phyloP scores from a whole-genome alignment of 1,140 invertebrate genomes.

The Mercenaria mercenaria region DNA sequence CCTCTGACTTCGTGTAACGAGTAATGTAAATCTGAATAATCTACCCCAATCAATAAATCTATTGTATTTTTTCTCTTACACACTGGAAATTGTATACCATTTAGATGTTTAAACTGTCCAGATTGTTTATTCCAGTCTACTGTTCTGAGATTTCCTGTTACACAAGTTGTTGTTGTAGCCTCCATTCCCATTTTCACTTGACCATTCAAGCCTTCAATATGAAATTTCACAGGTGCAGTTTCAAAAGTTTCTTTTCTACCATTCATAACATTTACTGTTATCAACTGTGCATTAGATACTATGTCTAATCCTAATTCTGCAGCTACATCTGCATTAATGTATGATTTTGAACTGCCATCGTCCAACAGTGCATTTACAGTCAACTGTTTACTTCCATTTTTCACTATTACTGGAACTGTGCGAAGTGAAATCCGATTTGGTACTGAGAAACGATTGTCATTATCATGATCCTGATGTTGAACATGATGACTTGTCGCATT shows the following conservation, averaged over 20 bases:
- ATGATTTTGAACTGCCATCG: constrained; percentile 64
- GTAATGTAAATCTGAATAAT: constrained; percentile 8
- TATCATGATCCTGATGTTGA: not conserved
- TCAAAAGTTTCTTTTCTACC: constrained; percentile 54
- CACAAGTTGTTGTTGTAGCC: too few species aligned
- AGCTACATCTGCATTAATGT: constrained; percentile 64
- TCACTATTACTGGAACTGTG: too few species aligned
- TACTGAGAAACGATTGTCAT: not conserved
- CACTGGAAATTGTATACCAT: constrained; percentile 54
- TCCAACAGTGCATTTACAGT: constrained; percentile 64
- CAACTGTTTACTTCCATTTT: too few species aligned
- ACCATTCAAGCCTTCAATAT: too few species aligned
- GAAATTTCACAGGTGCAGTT: constrained; percentile 59
- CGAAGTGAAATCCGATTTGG: not conserved
- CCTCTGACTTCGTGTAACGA: constrained; percentile 15
- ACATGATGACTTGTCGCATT: too few species aligned
- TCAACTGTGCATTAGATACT: not conserved
- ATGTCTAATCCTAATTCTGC: constrained; percentile 57
- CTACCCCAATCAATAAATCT: not conserved
- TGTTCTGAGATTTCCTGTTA: constrained; percentile 46
- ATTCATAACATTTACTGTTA: constrained; percentile 59
- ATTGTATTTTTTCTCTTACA: too few species aligned
- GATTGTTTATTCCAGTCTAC: constrained; percentile 53
- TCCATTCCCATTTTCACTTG: too few species aligned
- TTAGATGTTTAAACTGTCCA: not conserved